phyloP scores from a whole-genome alignment of 2,797 vertebrate species.

The Champsocephalus gunnari region DNA sequence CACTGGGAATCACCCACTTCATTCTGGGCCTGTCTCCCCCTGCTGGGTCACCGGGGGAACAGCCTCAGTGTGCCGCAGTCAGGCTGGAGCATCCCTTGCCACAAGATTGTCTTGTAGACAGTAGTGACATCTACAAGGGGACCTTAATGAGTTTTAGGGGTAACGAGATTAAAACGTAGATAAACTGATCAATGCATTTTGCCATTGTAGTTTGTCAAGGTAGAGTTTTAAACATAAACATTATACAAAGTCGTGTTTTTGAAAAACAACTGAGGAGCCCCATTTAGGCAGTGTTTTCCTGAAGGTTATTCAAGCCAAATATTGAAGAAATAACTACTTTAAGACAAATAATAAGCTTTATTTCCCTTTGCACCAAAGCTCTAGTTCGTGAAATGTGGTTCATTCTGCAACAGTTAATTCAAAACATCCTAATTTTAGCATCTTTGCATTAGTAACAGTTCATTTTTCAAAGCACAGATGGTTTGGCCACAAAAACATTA shows the following conservation, averaged over 20 bases:
- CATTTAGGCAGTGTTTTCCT: no score
- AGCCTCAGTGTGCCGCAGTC: slow-evolving; percentile 37
- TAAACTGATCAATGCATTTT: not conserved
- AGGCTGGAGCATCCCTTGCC: not conserved
- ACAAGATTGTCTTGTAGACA: not conserved
- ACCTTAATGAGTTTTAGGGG: not conserved
- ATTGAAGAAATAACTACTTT: no score
- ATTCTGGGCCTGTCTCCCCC: slow-evolving; percentile 60
- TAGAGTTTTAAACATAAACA: not conserved
- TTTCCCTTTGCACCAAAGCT: not conserved
- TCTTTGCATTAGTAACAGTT: slow-evolving; percentile 1
- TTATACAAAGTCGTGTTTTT: no score
- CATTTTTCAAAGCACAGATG: slow-evolving; percentile 21
- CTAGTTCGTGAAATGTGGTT: slow-evolving; percentile 1
- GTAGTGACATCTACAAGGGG: not conserved
- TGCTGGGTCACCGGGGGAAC: slow-evolving; percentile 52
- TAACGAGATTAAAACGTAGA: not conserved
- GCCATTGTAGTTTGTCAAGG: not conserved
- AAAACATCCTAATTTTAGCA: not conserved
- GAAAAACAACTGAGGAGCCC: no score
- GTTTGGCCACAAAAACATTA: slow-evolving; percentile 3
- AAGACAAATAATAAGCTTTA: not conserved
- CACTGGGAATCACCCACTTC: slow-evolving; percentile 35
- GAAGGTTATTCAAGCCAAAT: no score
- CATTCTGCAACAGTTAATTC: slow-evolving; percentile 1